These are phyloP conservation scores for Hirtodrosophila histrioides DNA, from an alignment of 2,888 invertebrate species.

Conservation along the genomic window DNA sequence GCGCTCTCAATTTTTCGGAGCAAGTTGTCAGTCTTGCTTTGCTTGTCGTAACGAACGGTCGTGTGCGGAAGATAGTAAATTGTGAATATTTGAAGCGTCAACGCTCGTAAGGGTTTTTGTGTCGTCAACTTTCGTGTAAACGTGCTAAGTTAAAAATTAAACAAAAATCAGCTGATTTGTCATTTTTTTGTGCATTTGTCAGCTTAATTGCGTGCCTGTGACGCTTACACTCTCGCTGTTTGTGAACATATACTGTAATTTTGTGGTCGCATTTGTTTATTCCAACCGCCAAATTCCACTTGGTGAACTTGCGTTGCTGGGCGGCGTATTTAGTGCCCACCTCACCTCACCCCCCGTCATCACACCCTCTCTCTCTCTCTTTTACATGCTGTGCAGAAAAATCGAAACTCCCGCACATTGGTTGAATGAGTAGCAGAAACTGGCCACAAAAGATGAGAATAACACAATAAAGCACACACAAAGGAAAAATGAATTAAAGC, in stretches of 20 bases:
- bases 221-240: background rate
- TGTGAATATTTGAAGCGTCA: conserved; percentile 23
- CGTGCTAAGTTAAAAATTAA: conserved; percentile 50
- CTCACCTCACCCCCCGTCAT: conserved; percentile 1
- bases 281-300: conserved; percentile 46
- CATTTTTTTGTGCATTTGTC: conserved; percentile 14
- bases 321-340: conserved; percentile 47
- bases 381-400: conserved; percentile 38
- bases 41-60: conserved; percentile 30
- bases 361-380: background rate
- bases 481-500: conserved; percentile 18
- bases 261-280: conserved; percentile 53
- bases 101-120: conserved; percentile 33
- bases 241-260: conserved; percentile 6
- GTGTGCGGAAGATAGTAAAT: conserved; percentile 43
- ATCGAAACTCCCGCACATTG: conserved; percentile 58
- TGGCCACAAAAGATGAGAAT: conserved; percentile 22
- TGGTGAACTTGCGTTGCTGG: conserved; percentile 56
- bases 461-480: conserved; percentile 11
- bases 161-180: conserved; percentile 31
- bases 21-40: conserved; percentile 27
- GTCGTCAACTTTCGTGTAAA: conserved; percentile 28
- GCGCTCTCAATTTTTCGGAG: background rate
- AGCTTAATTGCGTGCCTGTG: conserved; percentile 14
- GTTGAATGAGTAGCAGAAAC: conserved; percentile 21